phyloP scores from a whole-genome alignment of 2,888 invertebrate genomes.

The Epirrita christyi region DNA sequence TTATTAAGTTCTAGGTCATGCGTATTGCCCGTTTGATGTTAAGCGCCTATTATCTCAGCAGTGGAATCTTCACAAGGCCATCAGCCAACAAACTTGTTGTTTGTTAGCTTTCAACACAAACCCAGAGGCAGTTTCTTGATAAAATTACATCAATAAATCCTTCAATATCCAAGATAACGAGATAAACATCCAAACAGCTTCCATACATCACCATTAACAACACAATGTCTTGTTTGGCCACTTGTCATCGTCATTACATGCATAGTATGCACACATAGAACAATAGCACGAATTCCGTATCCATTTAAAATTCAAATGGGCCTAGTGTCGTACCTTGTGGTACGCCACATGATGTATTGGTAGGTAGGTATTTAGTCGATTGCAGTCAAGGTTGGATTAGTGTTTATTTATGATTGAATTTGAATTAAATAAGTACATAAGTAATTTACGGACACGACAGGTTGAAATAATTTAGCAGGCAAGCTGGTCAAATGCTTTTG shows the following conservation, averaged over 20 bases:
- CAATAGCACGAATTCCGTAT: slow-evolving; percentile 36
- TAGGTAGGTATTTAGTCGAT: slow-evolving; percentile 20
- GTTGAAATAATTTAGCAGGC: background rate
- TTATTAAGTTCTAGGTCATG: no score
- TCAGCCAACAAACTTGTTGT: background rate
- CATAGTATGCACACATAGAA: slow-evolving; percentile 13
- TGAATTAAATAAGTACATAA: slow-evolving; percentile 11
- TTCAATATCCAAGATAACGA: slow-evolving; percentile 16
- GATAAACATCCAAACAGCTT: slow-evolving; percentile 18
- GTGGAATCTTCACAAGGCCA: no score
- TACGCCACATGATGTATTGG: slow-evolving; percentile 44
- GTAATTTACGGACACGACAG: slow-evolving; percentile 1
- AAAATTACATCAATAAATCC: slow-evolving; percentile 25
- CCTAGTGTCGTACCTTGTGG: slow-evolving; percentile 52
- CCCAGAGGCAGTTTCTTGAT: slow-evolving; percentile 1
- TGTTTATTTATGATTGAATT: slow-evolving; percentile 32
- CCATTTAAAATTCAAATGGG: slow-evolving; percentile 67
- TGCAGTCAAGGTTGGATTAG: slow-evolving; percentile 34
- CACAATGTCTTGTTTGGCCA: slow-evolving; percentile 36
- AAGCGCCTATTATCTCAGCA: no score
- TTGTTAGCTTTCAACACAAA: background rate
- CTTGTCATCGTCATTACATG: slow-evolving; percentile 31
- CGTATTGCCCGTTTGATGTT: no score
- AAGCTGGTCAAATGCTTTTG: slow-evolving; percentile 5
- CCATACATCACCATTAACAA: slow-evolving; percentile 28